Conservation (phyloP, 2,797 vertebrate genomes). For the Pipistrellus kuhlii region DNA sequence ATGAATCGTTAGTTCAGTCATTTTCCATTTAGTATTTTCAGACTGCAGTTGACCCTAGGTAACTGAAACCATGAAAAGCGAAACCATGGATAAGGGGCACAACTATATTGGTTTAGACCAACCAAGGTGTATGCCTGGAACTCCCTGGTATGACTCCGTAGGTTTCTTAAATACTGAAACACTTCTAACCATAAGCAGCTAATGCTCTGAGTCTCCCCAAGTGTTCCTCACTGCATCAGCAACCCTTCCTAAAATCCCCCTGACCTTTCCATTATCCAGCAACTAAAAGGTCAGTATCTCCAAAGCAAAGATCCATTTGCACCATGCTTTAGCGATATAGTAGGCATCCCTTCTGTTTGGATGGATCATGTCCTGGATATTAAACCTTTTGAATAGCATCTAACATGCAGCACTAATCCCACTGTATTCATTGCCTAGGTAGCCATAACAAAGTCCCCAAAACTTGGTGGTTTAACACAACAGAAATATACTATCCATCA, state of each 20-base stretch:
- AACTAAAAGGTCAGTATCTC: background rate
- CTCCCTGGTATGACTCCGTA: background rate
- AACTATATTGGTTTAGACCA: background rate
- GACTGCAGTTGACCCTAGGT: background rate
- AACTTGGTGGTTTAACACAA: background rate
- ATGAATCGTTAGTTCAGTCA: background rate
- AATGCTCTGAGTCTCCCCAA: background rate
- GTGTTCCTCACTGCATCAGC: background rate
- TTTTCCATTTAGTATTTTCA: background rate
- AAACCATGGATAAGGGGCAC: background rate
- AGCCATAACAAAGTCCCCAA: background rate
- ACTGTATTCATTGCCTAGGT: background rate
- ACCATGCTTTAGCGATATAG: background rate
- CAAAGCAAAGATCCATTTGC: background rate
- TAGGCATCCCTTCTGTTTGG: background rate
- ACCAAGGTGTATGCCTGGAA: background rate
- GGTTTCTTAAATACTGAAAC: conserved; percentile 36
- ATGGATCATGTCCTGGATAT: background rate
- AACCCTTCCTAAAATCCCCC: background rate
- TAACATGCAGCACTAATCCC: background rate
- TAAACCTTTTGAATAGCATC: conserved; percentile 24
- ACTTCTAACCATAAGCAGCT: background rate
- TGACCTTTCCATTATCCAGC: background rate
- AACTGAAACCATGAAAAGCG: background rate
- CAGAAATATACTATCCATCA: background rate